Conservation (phyloP, 2,113 vertebrate species). For the Chaenogobius annularis region DNA sequence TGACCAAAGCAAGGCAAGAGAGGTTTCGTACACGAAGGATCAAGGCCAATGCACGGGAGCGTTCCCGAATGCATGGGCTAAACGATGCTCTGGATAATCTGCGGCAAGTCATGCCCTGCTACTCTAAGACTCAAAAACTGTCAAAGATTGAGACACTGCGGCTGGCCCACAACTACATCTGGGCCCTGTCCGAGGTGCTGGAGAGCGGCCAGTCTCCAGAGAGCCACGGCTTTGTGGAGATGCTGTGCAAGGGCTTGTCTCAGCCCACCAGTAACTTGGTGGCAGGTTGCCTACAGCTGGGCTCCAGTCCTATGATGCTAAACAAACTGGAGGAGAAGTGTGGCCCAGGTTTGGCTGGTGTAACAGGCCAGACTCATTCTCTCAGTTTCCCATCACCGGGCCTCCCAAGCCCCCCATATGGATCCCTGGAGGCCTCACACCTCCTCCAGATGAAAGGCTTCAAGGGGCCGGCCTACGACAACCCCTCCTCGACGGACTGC, state of each 20-base stretch:
- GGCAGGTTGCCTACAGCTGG: conserved; percentile 92
- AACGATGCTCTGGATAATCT: conserved; percentile 94
- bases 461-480: conserved; percentile 84
- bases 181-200: conserved; percentile 94
- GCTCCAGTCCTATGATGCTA: conserved; percentile 75
- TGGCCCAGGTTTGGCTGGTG: conserved; percentile 54
- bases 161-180: conserved; percentile 95
- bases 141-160: conserved; percentile 96
- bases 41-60: conserved; percentile 94
- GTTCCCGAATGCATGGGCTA: conserved; percentile 92
- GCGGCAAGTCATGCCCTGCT: conserved; percentile 94
- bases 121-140: conserved; percentile 96
- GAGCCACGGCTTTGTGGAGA: conserved; percentile 90
- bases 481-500: conserved; percentile 82
- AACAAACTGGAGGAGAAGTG: conserved; percentile 88
- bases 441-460: conserved; percentile 90
- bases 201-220: conserved; percentile 89
- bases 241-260: conserved; percentile 97
- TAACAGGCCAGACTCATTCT: conserved; percentile 72
- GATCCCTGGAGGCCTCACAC: conserved; percentile 87
- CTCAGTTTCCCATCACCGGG: conserved; percentile 89
- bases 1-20: conserved; percentile 94
- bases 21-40: conserved; percentile 86
- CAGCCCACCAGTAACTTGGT: conserved; percentile 97
- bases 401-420: conserved; percentile 94